Evolutionary conservation across 2,113 vertebrate genomes (phyloP), one percentile per base, ranked within the genome.

Genomic region (Sinocyclocheilus anshuiensis): DNA sequence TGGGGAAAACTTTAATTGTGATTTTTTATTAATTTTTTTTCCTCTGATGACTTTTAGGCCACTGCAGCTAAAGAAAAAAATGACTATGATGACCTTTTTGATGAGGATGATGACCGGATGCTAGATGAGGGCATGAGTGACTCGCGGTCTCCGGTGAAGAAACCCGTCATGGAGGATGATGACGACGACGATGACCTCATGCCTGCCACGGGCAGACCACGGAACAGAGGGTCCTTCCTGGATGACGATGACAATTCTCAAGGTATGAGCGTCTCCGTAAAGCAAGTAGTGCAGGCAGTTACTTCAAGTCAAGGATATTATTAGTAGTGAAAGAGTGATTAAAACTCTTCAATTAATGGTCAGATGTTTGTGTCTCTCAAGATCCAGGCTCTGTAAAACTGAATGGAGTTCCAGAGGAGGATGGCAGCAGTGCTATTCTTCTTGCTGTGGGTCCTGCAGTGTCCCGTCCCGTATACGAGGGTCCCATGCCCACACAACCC

Each of bases 201-300:
- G 89, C 93, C 95, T 0, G 85, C 93, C 0, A 94, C 96, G 0
- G 94, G 95, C 83, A 93, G 87, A 24, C 80, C 86, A 26, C 95
- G 93, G 91, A 94, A 94, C 88, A 91, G 94, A 88, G 93, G 91
- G 11, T 89, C 94, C 1, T 74, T 97, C 65, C 91, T 98, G 79
- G 96, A 97, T 22, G 96, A 97, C 53, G 97, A 99, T 86, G 97
- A 99, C 22, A 97, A 97, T 91, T 98, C 97, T 1, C 87, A 94
- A 84, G 98, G 98, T 99, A 93, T 84, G 94, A 74, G 18, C 12
- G 7, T 83, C 59, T 7, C 18, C 13, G 0, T 6, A 76, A 76
- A 48, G 42, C 11, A 76, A 76, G 22, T 1, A 24, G n/a, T 74
- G 4, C 39, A 12, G 36, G 4, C 4, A 48, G 39, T 24, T 75